Evolutionary conservation across 2,113 vertebrate species (phyloP).

Genomic region (Xyliphius kryptos): DNA sequence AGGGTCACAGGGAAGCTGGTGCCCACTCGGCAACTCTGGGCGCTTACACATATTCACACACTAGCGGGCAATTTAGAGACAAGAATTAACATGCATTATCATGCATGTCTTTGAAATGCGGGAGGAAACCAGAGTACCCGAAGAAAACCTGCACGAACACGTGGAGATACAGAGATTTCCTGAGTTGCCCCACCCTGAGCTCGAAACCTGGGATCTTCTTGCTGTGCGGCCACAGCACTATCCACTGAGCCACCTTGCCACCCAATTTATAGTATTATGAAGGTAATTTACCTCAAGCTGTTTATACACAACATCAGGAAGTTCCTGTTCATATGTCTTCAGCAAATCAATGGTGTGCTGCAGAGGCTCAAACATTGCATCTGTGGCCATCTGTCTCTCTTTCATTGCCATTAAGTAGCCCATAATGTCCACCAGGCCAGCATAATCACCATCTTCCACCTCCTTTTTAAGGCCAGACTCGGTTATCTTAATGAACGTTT

Average conservation of each 20-base stretch:
- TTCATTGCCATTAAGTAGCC: slow-evolving; percentile 82
- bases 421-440: slow-evolving; percentile 77
- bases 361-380: slow-evolving; percentile 88
- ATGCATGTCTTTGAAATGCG: no score
- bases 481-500: slow-evolving; percentile 65
- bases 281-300: slow-evolving; percentile 74
- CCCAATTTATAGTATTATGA: no score
- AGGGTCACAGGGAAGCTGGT: no score
- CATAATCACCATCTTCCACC: slow-evolving; percentile 74
- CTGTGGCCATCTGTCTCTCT: slow-evolving; percentile 71
- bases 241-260: no score
- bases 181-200: no score
- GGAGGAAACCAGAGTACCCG: no score
- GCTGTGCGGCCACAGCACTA: background rate
- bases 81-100: no score
- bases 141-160: no score
- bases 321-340: slow-evolving; percentile 78
- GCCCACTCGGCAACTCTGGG: no score
- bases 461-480: slow-evolving; percentile 67
- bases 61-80: no score
- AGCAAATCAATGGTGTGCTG: slow-evolving; percentile 82
- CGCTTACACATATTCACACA: no score
- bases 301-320: slow-evolving; percentile 74
- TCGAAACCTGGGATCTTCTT: background rate
- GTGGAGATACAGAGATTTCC: no score